Conservation (phyloP, 1,140 invertebrate genomes). For the Diabrotica undecimpunctata region DNA sequence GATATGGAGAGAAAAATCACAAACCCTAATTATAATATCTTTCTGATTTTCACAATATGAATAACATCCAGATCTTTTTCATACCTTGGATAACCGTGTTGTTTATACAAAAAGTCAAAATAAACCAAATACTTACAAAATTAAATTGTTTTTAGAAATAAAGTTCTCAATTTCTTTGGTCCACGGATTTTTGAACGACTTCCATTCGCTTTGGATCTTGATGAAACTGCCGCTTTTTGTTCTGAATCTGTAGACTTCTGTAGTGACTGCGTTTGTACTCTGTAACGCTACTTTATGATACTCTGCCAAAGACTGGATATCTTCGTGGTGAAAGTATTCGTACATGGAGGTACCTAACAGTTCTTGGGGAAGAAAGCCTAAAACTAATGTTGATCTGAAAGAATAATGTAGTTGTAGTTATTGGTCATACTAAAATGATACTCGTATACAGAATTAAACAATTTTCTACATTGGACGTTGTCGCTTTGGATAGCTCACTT, state of each 20-base stretch:
- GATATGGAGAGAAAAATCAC: no score
- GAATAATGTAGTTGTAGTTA: constrained; percentile 12
- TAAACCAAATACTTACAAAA: constrained; percentile 54
- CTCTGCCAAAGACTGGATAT: constrained; percentile 76
- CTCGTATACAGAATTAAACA: no score
- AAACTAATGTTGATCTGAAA: constrained; percentile 76
- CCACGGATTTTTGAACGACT: constrained; percentile 86
- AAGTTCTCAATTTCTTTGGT: constrained; percentile 88
- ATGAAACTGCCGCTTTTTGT: constrained; percentile 73
- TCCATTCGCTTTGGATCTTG: constrained; percentile 77
- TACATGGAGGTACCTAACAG: constrained; percentile 89
- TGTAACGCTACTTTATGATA: constrained; percentile 79
- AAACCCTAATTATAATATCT: no score
- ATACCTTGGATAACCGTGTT: no score
- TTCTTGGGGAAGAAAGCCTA: constrained; percentile 91
- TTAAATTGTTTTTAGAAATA: constrained; percentile 77
- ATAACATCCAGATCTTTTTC: no score
- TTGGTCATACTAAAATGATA: no score
- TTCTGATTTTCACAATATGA: no score
- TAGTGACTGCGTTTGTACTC: constrained; percentile 60
- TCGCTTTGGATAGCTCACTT: no score
- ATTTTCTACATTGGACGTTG: no score
- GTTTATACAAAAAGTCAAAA: no score
- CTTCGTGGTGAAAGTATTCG: constrained; percentile 86
- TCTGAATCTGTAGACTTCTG: constrained; percentile 74